These are phyloP conservation scores for Toxotes lorentzi DNA, from an alignment of 2,797 vertebrate species.

Conservation along the genomic window DNA sequence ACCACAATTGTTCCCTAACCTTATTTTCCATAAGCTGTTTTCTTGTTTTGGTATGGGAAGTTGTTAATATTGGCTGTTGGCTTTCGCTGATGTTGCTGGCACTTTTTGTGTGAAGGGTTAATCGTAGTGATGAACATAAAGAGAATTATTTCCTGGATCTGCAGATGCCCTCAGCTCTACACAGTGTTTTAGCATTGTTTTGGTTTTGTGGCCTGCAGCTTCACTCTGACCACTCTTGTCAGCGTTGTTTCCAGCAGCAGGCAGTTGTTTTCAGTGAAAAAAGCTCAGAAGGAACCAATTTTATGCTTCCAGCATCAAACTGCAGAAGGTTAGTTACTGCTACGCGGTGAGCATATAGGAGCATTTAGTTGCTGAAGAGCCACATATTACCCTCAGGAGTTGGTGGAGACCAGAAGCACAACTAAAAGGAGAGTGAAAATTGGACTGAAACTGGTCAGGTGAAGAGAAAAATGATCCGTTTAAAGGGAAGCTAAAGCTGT, in stretches of 20 bases:
- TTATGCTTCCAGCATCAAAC: not conserved
- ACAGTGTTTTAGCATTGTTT: not conserved
- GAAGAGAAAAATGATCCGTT: not conserved
- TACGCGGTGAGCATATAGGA: too few species aligned
- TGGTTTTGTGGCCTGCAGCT: not conserved
- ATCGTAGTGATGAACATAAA: too few species aligned
- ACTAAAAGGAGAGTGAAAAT: not conserved
- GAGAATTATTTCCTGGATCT: not conserved
- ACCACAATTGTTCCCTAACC: not conserved
- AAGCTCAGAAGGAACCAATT: not conserved
- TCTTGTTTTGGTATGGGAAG: not conserved
- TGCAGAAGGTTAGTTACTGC: too few species aligned
- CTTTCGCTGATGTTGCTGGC: not conserved
- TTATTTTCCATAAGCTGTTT: not conserved
- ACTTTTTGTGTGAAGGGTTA: not conserved
- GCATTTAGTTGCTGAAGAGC: not conserved
- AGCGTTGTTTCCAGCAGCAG: not conserved
- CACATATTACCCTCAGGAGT: not conserved
- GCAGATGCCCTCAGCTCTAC: too few species aligned
- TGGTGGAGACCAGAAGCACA: too few species aligned
- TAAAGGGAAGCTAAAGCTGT: not conserved
- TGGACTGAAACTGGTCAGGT: not conserved
- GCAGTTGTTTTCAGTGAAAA: not conserved
- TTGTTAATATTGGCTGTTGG: not conserved
- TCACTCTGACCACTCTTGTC: not conserved